A percentile compares a stretch with the other conserved stretches of the same genome.
Conservation (phyloP, 2,797 vertebrate species). For the Myotis myotis region DNA sequence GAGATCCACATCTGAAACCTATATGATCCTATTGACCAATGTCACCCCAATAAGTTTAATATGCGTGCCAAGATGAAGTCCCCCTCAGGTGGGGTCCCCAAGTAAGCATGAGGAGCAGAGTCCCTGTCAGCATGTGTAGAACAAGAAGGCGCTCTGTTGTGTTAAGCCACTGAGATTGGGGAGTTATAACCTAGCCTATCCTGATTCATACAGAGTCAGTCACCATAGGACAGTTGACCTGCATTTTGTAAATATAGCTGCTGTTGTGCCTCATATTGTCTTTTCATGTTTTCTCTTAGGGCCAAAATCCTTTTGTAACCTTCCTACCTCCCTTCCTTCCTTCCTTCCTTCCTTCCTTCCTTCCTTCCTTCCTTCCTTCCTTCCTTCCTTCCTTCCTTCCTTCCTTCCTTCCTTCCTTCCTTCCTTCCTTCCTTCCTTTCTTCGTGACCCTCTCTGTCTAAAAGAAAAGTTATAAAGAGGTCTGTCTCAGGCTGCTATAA, state of each 20-base stretch:
- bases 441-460: not conserved
- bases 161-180: not conserved
- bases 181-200: no score
- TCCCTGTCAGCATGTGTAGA: fast-evolving
- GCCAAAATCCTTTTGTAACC: not conserved
- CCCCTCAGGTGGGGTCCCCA: not conserved
- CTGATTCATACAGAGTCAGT: not conserved
- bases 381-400: no score
- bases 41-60: not conserved
- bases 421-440: no score
- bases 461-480: not conserved
- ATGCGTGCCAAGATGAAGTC: not conserved
- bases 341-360: no score
- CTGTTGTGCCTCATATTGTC: not conserved
- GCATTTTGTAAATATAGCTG: not conserved
- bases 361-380: no score
- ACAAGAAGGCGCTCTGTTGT: not conserved
- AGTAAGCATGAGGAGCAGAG: not conserved
- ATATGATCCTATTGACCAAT: not conserved
- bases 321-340: fast-evolving
- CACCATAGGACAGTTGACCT: not conserved
- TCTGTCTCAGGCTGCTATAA: not conserved
- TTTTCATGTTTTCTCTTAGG: not conserved
- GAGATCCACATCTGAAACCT: not conserved
- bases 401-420: no score